Evolutionary conservation across 2,888 invertebrate genomes (phyloP).

Genomic region (Pilophorus perplexus): DNA sequence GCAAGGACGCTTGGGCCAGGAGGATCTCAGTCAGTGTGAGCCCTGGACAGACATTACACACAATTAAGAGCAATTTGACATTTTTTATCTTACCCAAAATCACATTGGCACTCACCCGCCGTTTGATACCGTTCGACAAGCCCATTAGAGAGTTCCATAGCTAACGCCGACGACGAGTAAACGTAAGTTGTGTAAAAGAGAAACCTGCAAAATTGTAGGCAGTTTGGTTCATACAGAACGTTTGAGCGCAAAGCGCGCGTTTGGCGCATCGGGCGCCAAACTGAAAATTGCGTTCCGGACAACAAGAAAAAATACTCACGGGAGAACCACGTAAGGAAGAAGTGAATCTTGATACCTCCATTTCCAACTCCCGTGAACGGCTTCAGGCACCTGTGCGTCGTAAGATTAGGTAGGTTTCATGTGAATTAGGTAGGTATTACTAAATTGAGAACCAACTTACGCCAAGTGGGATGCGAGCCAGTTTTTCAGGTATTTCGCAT

Average conservation of each 20-base stretch:
- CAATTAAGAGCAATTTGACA: background rate
- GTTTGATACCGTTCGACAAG: constrained; percentile 35
- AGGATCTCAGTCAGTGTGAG: constrained; percentile 27
- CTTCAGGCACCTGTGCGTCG: background rate
- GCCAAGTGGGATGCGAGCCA: constrained; percentile 23
- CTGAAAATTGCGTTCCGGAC: background rate
- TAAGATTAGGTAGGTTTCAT: background rate
- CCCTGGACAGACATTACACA: too few species aligned
- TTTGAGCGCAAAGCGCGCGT: background rate
- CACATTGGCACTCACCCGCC: constrained; percentile 16
- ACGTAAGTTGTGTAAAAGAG: constrained; percentile 31
- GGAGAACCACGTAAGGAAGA: constrained; percentile 15
- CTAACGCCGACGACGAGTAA: constrained; percentile 30
- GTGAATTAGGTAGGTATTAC: too few species aligned
- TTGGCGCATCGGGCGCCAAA: background rate
- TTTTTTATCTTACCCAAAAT: background rate
- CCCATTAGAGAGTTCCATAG: constrained; percentile 27
- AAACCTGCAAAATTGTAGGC: constrained; percentile 17
- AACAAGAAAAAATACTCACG: constrained; percentile 6
- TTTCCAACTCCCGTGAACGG: background rate
- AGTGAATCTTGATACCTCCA: constrained; percentile 29
- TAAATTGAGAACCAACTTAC: too few species aligned
- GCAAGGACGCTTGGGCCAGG: constrained; percentile 13
- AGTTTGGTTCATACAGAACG: too few species aligned
- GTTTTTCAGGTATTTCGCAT: background rate